Percentiles rank a stretch among this genome's conserved stretches.
Conservation (phyloP, 2,797 vertebrate genomes). For the Serranus cabrilla region DNA sequence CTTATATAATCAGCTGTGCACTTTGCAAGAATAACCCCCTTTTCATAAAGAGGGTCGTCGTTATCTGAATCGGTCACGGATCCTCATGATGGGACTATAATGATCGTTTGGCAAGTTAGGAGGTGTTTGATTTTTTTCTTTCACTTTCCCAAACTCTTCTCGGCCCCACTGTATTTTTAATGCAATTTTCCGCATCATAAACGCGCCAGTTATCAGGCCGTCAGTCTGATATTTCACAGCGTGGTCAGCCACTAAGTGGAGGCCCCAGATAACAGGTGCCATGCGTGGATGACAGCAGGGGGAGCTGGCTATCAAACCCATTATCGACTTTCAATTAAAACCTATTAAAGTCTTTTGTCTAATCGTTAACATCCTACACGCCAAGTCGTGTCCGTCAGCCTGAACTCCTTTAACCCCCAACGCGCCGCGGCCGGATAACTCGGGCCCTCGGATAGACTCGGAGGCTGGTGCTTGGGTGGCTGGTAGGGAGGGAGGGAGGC, state of each 20-base stretch:
- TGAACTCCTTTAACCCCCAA: slow-evolving; percentile 83
- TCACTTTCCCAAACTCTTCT: slow-evolving; percentile 40
- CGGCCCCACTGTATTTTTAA: slow-evolving; percentile 75
- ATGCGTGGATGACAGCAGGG: slow-evolving; percentile 80
- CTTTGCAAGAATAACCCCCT: slow-evolving; percentile 86
- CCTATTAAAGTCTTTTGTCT: slow-evolving; percentile 90
- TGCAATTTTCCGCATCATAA: slow-evolving; percentile 80
- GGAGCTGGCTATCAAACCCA: slow-evolving; percentile 80
- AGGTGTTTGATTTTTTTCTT: slow-evolving; percentile 38
- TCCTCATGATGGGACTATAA: slow-evolving; percentile 82
- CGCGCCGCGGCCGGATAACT: slow-evolving; percentile 70
- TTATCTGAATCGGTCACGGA: slow-evolving; percentile 84
- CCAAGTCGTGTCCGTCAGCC: slow-evolving; percentile 79
- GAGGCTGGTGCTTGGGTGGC: slow-evolving; percentile 33
- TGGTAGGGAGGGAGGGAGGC: slow-evolving; percentile 6
- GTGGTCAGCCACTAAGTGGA: slow-evolving; percentile 64
- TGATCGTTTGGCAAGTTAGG: slow-evolving; percentile 74
- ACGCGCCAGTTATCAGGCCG: slow-evolving; percentile 72
- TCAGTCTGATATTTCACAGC: slow-evolving; percentile 78
- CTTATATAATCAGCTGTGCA: slow-evolving; percentile 89
- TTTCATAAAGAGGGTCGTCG: slow-evolving; percentile 72
- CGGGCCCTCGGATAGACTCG: slow-evolving; percentile 55
- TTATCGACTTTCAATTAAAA: slow-evolving; percentile 92
- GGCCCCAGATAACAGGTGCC: slow-evolving; percentile 83
- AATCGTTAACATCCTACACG: slow-evolving; percentile 87